Evolutionary conservation across 2,113 vertebrate species (phyloP), one percentile per base, ranked within the genome.

Genomic region (Cheilinus undulatus): DNA sequence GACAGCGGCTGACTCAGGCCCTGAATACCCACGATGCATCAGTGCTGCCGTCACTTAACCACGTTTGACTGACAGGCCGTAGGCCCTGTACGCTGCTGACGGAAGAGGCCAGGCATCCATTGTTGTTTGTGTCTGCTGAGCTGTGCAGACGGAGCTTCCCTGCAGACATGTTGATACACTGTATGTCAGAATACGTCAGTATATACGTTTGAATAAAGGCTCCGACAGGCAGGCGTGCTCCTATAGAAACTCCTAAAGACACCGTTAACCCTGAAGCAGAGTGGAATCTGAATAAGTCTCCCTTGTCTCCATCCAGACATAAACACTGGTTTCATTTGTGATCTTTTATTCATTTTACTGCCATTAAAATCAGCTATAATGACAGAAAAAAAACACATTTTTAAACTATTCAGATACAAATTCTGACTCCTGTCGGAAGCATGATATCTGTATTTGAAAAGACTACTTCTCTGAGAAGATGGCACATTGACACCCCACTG

Each of bases 11-110:
- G 82, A 77, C 82, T 80, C 24, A 45, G 42, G 42, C 42, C 20
- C 42, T 52, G 36, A 46, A 70, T 20, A 63, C 65, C 73, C 69
- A 74, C 1, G 14, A 64, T 74, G 68, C 73, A 83, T 75, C 70
- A 69, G 70, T 72, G 71, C 67, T 64, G 42, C 74, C 68, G 74
- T 75, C 70, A 71, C 19, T 66, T 50, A 36, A 26, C 40, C 30
- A 30, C 20, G 6, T 63, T 38, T 70, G 78, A 78, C 40, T 75
- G 66, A 59, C 46, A 19, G 61, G 49, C 4, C 36, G 48, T 38
- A 43, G 24, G 38, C 20, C 53, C 26, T 3, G 52, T 40, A 49
- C 13, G 26, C 24, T 49, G 40, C 68, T 60, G 72, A 68, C 3
- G 0, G 34, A 70, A 17, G 24, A 32, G 43, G 50, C 60, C 19